A percentile compares a stretch with the other conserved stretches of the same genome.
These are phyloP conservation scores for Corythoichthys intestinalis DNA, from an alignment of 2,113 vertebrate genomes.

Conservation along the genomic window DNA sequence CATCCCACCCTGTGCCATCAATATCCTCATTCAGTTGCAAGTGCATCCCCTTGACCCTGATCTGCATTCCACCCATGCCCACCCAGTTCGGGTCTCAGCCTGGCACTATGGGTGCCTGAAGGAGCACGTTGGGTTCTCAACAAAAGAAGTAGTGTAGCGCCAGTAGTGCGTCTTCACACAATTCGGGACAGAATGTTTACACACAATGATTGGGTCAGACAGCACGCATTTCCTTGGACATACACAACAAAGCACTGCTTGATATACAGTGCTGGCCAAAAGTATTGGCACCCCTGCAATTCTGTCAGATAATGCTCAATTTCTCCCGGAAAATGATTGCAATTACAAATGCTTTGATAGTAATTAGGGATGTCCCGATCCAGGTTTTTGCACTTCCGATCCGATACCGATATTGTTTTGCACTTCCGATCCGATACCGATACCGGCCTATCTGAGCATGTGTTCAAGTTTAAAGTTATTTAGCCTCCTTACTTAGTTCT, in stretches of 20 bases:
- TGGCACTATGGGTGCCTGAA: slow-evolving; percentile 49
- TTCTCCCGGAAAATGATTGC: too few relatives aligned
- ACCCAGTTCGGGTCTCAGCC: slow-evolving; percentile 54
- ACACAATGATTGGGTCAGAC: background rate
- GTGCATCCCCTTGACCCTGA: slow-evolving; percentile 15
- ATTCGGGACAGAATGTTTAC: background rate
- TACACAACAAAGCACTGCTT: background rate
- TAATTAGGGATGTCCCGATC: too few relatives aligned
- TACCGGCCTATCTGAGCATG: too few relatives aligned
- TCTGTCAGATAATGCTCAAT: too few relatives aligned
- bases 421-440: too few relatives aligned
- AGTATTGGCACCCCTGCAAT: too few relatives aligned
- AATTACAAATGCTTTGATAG: too few relatives aligned
- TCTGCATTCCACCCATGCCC: slow-evolving; percentile 63
- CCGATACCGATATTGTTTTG: too few relatives aligned
- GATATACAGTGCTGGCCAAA: too few relatives aligned
- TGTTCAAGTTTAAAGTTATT: too few relatives aligned
- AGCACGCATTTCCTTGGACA: background rate
- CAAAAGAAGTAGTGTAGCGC: slow-evolving; percentile 63
- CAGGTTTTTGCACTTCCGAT: too few relatives aligned
- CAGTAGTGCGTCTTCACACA: slow-evolving; percentile 17
- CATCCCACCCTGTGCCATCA: slow-evolving; percentile 24
- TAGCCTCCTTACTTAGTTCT: too few relatives aligned
- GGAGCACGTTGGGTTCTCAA: slow-evolving; percentile 30
- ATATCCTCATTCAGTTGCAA: slow-evolving; percentile 32